These are phyloP conservation scores for Pseudorhombus dupliciocellatus DNA, from an alignment of 2,113 vertebrate genomes.

Conservation along the genomic window DNA sequence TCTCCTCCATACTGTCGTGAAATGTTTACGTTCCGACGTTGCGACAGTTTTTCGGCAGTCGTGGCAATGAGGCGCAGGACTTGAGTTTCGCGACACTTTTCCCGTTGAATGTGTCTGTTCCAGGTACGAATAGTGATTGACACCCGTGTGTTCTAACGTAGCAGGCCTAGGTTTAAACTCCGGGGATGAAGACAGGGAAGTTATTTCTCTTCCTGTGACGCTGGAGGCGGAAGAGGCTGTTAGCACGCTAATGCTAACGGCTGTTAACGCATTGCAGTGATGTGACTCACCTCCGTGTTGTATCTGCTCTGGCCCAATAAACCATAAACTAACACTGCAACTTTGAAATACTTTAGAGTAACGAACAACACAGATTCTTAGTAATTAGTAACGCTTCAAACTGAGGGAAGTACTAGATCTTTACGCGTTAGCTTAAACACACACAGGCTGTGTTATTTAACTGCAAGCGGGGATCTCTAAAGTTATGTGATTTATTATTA, in stretches of 20 bases:
- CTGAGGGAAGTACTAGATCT: not conserved
- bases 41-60: slow-evolving; percentile 62
- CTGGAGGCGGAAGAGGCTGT: not conserved
- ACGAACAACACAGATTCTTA: not conserved
- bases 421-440: not conserved
- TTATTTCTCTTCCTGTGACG: not conserved
- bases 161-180: fast-evolving
- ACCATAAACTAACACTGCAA: too few relatives aligned
- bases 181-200: fast-evolving
- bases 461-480: not conserved
- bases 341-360: not conserved
- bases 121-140: slow-evolving; percentile 55
- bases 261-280: slow-evolving; percentile 51
- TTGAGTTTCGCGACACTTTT: slow-evolving; percentile 18
- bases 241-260: slow-evolving; percentile 45
- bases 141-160: fast-evolving
- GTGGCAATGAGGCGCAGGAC: slow-evolving; percentile 49
- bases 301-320: not conserved
- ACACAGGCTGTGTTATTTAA: not conserved
- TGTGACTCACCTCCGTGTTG: slow-evolving; percentile 28
- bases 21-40: slow-evolving; percentile 10
- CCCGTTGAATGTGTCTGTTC: slow-evolving; percentile 57
- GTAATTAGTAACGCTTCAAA: not conserved
- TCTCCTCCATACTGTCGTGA: slow-evolving; percentile 66
- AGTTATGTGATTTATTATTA: too few relatives aligned